Evolutionary conservation across 2,113 vertebrate species (phyloP), one percentile per base, ranked within the genome.

Genomic region (Heteronetta atricapilla): DNA sequence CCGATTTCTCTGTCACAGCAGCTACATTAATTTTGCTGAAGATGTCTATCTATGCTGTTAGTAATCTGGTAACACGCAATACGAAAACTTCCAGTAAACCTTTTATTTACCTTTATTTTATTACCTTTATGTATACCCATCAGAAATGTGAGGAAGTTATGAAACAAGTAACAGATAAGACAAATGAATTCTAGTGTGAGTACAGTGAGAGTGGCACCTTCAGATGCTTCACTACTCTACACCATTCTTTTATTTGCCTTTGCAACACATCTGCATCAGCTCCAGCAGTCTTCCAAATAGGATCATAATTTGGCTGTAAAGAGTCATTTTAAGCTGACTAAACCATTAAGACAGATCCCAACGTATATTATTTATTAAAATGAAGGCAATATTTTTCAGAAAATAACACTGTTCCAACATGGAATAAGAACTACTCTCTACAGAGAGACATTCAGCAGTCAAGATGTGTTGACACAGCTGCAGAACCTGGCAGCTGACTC

Each of bases 391-490:
- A 42, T 60, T 91, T 96, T 72, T 34, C 86, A 77, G 91, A 95
- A 92, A 95, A 94, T 86, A 91, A 33, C 36, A 83, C 40, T 78
- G 83, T 93, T 96, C 90, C 92, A 92, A 82, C 38, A 40, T 56
- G 93, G 79, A 72, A 26, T 48, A 75, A 60, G 36, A 90, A 34
- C 62, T 76, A 60, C 38, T 93, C 66, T 82, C 64, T 36, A 62
- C 68, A 56, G 64, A 72, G 69, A 94, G 85, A 75, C 29, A 58
- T 95, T 96, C 64, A 52, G 80, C 50, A 82, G 66, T 55, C 66
- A 48, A 1, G 1, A 80, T 2, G 8, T 26, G 86, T 92, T 97
- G 94, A 96, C 83, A 96, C 93, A 97, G 96, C 95, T 97, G 96
- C 93, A 93, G 77, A 10, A 48, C n/a, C 58, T 79, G 58, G 69